Percentiles rank a stretch among this genome's conserved stretches.
phyloP scores from a whole-genome alignment of 2,797 vertebrate genomes.

The Esox masquinongy region DNA sequence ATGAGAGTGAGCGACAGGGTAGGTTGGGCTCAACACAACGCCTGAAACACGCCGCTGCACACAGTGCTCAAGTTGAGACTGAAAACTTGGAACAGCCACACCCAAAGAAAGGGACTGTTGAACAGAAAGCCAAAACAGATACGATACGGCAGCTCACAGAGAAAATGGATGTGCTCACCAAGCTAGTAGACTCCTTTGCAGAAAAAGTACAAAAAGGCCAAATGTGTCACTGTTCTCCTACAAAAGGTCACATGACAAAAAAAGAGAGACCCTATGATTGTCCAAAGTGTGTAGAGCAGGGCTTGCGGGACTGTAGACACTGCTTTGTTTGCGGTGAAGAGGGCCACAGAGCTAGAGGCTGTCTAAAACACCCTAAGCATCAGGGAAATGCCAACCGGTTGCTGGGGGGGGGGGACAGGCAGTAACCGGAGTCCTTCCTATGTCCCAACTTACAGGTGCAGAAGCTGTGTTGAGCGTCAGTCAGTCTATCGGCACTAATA shows the following conservation, averaged over 20 bases:
- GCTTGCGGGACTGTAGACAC: background rate
- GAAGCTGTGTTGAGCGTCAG: background rate
- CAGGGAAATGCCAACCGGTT: too few species aligned
- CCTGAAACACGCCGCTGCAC: conserved; percentile 1
- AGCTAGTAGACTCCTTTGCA: background rate
- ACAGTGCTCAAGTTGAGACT: too few species aligned
- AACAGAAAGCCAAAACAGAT: too few species aligned
- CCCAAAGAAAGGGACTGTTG: too few species aligned
- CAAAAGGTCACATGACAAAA: background rate
- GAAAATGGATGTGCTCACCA: conserved; percentile 10
- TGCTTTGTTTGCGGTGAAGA: conserved; percentile 5
- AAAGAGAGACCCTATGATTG: background rate
- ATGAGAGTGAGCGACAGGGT: conserved; percentile 34
- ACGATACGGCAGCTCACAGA: background rate
- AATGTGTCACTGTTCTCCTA: background rate
- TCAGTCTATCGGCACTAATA: background rate
- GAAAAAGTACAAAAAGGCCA: background rate
- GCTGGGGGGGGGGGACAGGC: background rate
- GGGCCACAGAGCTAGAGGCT: background rate
- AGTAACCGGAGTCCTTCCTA: background rate
- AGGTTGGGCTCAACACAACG: background rate
- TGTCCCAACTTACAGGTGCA: background rate
- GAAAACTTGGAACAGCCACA: conserved; percentile 19
- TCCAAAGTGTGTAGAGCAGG: background rate
- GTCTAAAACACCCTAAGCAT: background rate